Evolutionary conservation across 2,888 invertebrate species (phyloP).

Genomic region (Trichopoda pennipes): DNA sequence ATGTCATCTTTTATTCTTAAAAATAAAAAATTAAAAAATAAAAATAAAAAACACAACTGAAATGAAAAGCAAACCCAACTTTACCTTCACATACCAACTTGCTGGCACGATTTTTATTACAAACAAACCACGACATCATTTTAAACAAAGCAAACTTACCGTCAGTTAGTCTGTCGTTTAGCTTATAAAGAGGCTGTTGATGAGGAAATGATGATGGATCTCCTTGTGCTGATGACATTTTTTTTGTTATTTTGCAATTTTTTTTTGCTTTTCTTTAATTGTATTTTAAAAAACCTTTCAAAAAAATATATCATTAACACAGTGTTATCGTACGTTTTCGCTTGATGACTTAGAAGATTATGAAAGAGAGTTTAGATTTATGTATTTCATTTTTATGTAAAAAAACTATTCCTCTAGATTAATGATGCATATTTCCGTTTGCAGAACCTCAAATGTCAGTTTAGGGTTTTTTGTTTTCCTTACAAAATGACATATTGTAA

Average conservation of each 20-base stretch:
- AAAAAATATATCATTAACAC: not conserved
- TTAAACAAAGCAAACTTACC: not conserved
- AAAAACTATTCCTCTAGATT: not conserved
- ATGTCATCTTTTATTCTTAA: constrained; percentile 41
- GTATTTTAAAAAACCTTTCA: constrained; percentile 31
- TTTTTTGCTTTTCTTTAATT: constrained; percentile 6
- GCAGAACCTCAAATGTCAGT: not conserved
- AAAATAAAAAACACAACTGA: constrained; percentile 1
- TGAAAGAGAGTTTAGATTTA: not conserved
- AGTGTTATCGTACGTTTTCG: not conserved
- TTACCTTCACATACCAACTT: constrained; percentile 39
- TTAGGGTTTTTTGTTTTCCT: constrained; percentile 7
- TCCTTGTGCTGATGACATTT: constrained; percentile 48
- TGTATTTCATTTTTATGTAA: not conserved
- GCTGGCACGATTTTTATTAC: constrained; percentile 1
- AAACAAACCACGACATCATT: constrained; percentile 10
- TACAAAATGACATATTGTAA: not conserved
- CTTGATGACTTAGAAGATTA: not conserved
- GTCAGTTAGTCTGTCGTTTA: constrained; percentile 9
- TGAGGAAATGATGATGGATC: constrained; percentile 18
- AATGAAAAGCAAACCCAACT: constrained; percentile 2
- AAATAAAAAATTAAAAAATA: constrained; percentile 11
- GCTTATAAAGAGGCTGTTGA: constrained; percentile 18
- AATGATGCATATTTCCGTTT: constrained; percentile 28
- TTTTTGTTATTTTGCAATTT: not conserved